A percentile compares a stretch with the other conserved stretches of the same genome.
Evolutionary conservation across 1,140 invertebrate genomes (phyloP).

Genomic region (Parapsyche elsis): DNA sequence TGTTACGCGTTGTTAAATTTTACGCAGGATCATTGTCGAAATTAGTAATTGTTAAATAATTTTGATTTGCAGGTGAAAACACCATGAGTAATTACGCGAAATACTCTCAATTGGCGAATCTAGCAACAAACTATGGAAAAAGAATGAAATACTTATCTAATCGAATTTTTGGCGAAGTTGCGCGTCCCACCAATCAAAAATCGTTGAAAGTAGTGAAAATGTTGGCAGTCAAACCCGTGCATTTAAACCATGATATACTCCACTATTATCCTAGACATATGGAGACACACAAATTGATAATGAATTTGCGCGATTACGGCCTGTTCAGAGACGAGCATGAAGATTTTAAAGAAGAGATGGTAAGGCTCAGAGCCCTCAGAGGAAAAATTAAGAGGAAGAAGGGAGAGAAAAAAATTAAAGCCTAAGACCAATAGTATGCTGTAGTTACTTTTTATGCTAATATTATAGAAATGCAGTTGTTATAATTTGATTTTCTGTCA

Average conservation of each 20-base stretch:
- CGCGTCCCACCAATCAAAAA: slow-evolving; percentile 75
- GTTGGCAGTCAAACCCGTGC: slow-evolving; percentile 79
- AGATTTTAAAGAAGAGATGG: slow-evolving; percentile 93
- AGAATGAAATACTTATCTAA: slow-evolving; percentile 89
- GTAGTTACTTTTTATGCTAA: too few species aligned
- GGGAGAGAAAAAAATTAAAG: too few species aligned
- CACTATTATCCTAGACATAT: slow-evolving; percentile 89
- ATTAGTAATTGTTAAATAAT: too few species aligned
- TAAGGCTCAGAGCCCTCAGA: slow-evolving; percentile 76
- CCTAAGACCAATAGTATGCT: too few species aligned
- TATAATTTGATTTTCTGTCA: too few species aligned
- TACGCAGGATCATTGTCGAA: too few species aligned
- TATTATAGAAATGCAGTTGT: too few species aligned
- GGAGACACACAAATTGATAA: slow-evolving; percentile 80
- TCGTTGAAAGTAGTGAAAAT: slow-evolving; percentile 87
- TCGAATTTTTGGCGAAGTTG: slow-evolving; percentile 90
- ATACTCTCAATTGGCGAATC: slow-evolving; percentile 77
- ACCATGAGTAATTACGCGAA: slow-evolving; percentile 67
- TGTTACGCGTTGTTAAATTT: too few species aligned
- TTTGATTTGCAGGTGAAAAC: too few species aligned
- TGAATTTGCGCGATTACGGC: slow-evolving; percentile 78
- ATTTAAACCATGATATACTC: slow-evolving; percentile 79
- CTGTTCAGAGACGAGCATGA: slow-evolving; percentile 89
- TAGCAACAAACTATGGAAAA: slow-evolving; percentile 80
- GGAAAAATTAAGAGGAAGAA: slow-evolving; percentile 78